Evolutionary conservation across 2,797 vertebrate species (phyloP), one percentile per base, ranked within the genome.

Genomic region (Poecile montanus): DNA sequence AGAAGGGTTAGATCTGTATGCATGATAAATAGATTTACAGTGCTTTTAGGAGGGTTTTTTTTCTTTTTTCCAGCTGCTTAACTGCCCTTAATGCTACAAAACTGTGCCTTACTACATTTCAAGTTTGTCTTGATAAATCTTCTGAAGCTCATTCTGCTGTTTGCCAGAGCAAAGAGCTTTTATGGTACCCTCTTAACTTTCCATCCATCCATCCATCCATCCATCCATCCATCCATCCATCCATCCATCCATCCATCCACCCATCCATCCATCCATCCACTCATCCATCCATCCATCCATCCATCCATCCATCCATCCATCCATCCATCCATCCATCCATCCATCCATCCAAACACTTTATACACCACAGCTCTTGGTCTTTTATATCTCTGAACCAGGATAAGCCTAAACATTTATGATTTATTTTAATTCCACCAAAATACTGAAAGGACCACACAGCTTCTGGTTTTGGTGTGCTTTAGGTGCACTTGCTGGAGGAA

Each of bases 401-500:
- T 71, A n/a, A 71, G 4, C 7, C 16, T 36, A 51, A 71, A 3
- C 2, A 48, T 56, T 77, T 77, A 32, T 38, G 25, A 36, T 44
- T 83, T 76, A 17, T 42, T 54, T 70, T 71, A 10, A 57, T 53
- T 40, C 23, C 29, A 50, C 10, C 13, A 60, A 80, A 85, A 34
- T 7, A 26, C 2, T 34, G 22, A 71, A 92, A 67, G 8, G 7
- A 45, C 3, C 0, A 1, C 6, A 16, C 3, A 63, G 21, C 13
- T 88, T 80, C 61, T 92, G 65, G 7, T 5, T 44, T 57, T 62
- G 11, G 4, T 4, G 0, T 60, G 26, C 11, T 82, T 72, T 2
- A 3, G 5, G 2, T 47, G 3, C 12, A 2, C 34, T 60, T 0
- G 0, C 6, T 66, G 30, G 4, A 7, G 7, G 10, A 36, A 48